A percentile compares a stretch with the other conserved stretches of the same genome.
Evolutionary conservation across 92 coral and sea anemone genomes (phyloP).

Genomic region (Epizoanthus stellaris): DNA sequence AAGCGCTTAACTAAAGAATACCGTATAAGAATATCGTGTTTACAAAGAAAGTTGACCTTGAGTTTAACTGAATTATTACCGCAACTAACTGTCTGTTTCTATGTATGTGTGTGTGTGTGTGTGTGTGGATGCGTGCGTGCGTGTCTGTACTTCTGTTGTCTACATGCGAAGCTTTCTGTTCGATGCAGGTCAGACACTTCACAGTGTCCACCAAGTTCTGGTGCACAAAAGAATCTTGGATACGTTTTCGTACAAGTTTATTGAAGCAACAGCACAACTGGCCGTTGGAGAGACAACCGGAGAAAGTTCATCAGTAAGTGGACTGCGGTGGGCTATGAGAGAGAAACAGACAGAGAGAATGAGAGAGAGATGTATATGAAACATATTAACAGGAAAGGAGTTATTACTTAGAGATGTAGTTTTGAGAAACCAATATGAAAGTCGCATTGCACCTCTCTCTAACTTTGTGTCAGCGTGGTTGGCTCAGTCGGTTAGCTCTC

Average conservation of each 20-base stretch:
- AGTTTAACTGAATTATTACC: too few species aligned
- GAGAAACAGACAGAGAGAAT: too few species aligned
- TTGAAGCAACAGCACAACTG: constrained; percentile 23
- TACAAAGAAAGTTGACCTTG: too few species aligned
- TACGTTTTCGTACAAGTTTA: constrained; percentile 11
- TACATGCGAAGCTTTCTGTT: constrained; percentile 16
- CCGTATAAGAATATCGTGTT: too few species aligned
- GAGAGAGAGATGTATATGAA: too few species aligned
- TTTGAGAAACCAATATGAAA: too few species aligned
- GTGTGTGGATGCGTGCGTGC: neutral
- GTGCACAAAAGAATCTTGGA: constrained; percentile 20
- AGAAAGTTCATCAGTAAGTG: constrained; percentile 3
- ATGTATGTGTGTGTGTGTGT: neutral
- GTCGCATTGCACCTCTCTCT: too few species aligned
- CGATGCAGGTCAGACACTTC: constrained; percentile 25
- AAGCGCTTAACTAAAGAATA: too few species aligned
- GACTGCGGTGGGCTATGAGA: neutral
- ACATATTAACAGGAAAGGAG: too few species aligned
- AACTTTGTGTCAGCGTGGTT: too few species aligned
- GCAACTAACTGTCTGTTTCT: neutral
- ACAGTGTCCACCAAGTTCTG: constrained; percentile 20
- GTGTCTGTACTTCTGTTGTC: neutral
- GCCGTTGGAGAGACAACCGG: neutral
- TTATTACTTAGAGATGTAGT: too few species aligned
- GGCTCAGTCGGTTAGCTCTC: too few species aligned